Base-by-base conservation (phyloP, 2,113 vertebrate genomes). In the Misgurnus anguillicaudatus region DNA sequence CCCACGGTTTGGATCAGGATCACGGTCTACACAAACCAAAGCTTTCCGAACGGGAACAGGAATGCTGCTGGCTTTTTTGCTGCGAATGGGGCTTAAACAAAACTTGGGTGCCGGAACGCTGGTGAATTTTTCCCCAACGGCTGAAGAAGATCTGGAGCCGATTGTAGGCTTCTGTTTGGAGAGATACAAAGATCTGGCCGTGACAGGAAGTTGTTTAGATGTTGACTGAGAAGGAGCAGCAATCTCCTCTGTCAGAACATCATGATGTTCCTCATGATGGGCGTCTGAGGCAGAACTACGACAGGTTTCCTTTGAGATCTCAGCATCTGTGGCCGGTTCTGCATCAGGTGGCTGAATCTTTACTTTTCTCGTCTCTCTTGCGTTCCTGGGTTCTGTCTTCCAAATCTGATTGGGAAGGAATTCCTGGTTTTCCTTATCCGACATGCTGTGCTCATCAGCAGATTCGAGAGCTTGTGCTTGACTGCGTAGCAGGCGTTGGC, bases 401-500 rank as follows among this genome's bases (percentile, higher is more conserved):
- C 66, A 51, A 4, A 11, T 67, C 7, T 38, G 65, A 51, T 13
- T 55, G 57, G 53, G 71, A 19, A 41, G 45, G 1, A 39, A n/a
- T 14, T 61, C 80, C 24, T 82, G 55, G 31, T 85, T 85, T 55
- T 85, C 83, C 38, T 85, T 85, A 31, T 85, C 80, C 6, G 83
- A 85, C 9, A 75, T 58, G 24, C 65, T 81, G 31, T 73, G 66
- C n/a, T 80, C 66, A 8, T 42, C 68, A 3, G 48, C 31, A 9
- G 47, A 65, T 87, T 87, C 85, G 55, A 75, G 41, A 70, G 55
- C 84, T 84, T 84, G 91, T 73, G 88, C 73, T 82, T 87, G 89
- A 86, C 82, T 89, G 83, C 89, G 90, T 41, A 90, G 86, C 71
- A 89, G 86, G 17, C 89, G 82, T 82, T 93, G 92, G 51, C 71